Percentiles rank a stretch among this genome's conserved stretches.
These are phyloP conservation scores for Akabosia matsudoensis DNA, from an alignment of 1,140 invertebrate genomes.

Conservation along the genomic window DNA sequence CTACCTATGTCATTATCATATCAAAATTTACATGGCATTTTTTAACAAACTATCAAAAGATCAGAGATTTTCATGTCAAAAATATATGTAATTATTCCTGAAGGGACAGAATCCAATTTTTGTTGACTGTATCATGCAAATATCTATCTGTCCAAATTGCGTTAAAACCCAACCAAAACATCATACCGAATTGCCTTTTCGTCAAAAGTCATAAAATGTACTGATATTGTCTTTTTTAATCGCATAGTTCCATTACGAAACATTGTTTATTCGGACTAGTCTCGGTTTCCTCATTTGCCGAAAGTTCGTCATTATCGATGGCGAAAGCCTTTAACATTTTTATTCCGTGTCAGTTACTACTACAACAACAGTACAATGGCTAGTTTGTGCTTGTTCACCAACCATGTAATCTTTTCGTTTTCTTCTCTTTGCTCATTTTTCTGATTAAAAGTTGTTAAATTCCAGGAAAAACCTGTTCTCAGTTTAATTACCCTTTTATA, in stretches of 20 bases:
- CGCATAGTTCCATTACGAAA: too few relatives aligned
- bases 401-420: not conserved
- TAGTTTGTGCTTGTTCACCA: not conserved
- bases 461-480: conserved; percentile 21
- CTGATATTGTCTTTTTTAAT: too few relatives aligned
- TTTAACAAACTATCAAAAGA: not conserved
- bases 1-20: not conserved
- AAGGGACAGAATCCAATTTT: conserved; percentile 12
- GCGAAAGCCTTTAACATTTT: not conserved
- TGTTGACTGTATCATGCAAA: not conserved
- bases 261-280: too few relatives aligned
- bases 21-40: not conserved
- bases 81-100: conserved; percentile 8
- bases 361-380: too few relatives aligned
- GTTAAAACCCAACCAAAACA: too few relatives aligned
- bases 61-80: conserved; percentile 1
- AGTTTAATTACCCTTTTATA: conserved; percentile 18
- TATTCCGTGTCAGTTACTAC: not conserved
- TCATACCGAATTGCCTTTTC: too few relatives aligned
- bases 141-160: too few relatives aligned
- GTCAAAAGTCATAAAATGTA: too few relatives aligned
- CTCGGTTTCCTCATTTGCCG: too few relatives aligned
- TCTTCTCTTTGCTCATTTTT: not conserved
- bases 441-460: conserved; percentile 23
- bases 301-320: not conserved